A percentile compares a stretch with the other conserved stretches of the same genome.
Conservation (phyloP, 1,140 invertebrate species). For the Adoxophyes honmai region DNA sequence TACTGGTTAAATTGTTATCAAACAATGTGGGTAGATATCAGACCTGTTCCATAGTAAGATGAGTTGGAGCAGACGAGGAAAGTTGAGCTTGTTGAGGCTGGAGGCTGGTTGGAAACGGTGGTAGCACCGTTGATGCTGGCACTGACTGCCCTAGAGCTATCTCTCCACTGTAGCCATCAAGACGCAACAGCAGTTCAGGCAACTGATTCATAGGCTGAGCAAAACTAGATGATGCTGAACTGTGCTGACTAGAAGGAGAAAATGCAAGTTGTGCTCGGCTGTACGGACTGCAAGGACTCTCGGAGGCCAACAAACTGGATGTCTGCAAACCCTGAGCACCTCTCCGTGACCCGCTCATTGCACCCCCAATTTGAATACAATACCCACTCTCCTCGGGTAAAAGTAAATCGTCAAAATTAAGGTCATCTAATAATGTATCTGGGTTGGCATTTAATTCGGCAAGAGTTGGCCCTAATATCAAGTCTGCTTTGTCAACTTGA, state of each 20-base stretch:
- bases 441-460: slow-evolving; percentile 92
- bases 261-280: slow-evolving; percentile 71
- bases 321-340: slow-evolving; percentile 63
- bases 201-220: slow-evolving; percentile 75
- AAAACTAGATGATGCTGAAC: slow-evolving; percentile 78
- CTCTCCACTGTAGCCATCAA: slow-evolving; percentile 76
- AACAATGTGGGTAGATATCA: slow-evolving; percentile 16
- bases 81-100: slow-evolving; percentile 80
- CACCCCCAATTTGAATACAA: slow-evolving; percentile 69
- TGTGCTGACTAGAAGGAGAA: slow-evolving; percentile 78
- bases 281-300: slow-evolving; percentile 72
- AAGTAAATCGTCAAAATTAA: slow-evolving; percentile 91
- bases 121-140: slow-evolving; percentile 69
- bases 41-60: slow-evolving; percentile 83
- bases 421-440: slow-evolving; percentile 87
- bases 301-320: slow-evolving; percentile 58
- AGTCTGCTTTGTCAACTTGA: slow-evolving; percentile 91
- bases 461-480: slow-evolving; percentile 89
- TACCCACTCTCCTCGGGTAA: slow-evolving; percentile 82
- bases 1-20: background rate
- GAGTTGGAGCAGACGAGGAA: slow-evolving; percentile 90
- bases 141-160: slow-evolving; percentile 79
- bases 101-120: slow-evolving; percentile 65
- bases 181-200: slow-evolving; percentile 82
- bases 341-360: slow-evolving; percentile 65